Evolutionary conservation across 2,797 vertebrate species (phyloP).

Genomic region (Syngnathus rostellatus): DNA sequence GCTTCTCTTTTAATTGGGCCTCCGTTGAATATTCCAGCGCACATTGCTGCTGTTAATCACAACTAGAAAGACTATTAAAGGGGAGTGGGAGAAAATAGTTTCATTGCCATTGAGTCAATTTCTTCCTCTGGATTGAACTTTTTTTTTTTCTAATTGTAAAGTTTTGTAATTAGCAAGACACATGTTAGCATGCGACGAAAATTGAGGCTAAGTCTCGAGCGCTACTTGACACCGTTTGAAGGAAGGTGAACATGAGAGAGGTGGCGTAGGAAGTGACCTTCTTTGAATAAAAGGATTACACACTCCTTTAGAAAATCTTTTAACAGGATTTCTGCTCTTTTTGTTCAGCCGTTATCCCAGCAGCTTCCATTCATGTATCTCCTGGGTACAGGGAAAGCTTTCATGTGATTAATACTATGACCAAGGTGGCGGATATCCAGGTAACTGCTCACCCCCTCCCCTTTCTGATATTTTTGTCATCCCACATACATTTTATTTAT

Average conservation of each 20-base stretch:
- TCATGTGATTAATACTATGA: background rate
- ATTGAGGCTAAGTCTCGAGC: slow-evolving; percentile 10
- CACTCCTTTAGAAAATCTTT: slow-evolving; percentile 9
- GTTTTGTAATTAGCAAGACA: background rate
- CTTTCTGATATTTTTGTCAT: background rate
- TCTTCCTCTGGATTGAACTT: background rate
- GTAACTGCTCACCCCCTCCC: no score
- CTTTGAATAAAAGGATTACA: background rate
- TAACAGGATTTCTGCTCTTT: background rate
- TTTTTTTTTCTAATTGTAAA: background rate
- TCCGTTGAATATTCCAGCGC: slow-evolving; percentile 25
- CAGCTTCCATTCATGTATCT: background rate
- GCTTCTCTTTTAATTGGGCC: slow-evolving; percentile 33
- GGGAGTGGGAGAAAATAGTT: slow-evolving; percentile 11
- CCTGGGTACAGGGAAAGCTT: slow-evolving; percentile 2
- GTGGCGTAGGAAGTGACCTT: slow-evolving; percentile 9
- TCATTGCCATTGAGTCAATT: background rate
- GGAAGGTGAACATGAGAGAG: slow-evolving; percentile 15
- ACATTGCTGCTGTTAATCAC: slow-evolving; percentile 30
- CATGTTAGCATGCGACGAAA: background rate
- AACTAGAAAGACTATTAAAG: slow-evolving; percentile 25
- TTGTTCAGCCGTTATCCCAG: background rate
- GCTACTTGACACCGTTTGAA: slow-evolving; percentile 13
- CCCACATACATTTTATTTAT: background rate
- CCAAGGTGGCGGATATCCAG: background rate